phyloP scores from a whole-genome alignment of 2,113 vertebrate genomes.

The Nipponia nippon region DNA sequence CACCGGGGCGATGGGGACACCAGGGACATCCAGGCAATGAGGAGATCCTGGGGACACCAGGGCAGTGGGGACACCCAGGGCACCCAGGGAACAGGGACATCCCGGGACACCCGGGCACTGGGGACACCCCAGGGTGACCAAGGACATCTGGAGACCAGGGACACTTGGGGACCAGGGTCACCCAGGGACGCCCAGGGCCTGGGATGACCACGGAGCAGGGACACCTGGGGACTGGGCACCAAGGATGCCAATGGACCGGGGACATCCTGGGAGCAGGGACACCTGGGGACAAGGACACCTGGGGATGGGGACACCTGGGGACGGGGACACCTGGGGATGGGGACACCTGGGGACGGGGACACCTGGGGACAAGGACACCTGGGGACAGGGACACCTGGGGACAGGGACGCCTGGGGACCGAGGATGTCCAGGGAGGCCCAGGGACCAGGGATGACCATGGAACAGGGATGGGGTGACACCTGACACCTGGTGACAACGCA shows the following conservation, averaged over 20 bases:
- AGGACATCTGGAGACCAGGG: neutral
- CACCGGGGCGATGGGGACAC: neutral
- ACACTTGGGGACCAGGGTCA: neutral
- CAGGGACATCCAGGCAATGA: no score
- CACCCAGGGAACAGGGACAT: rapidly evolving
- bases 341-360: no score
- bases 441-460: neutral
- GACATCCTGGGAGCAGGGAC: neutral
- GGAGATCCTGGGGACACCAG: neutral
- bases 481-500: neutral
- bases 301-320: no score
- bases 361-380: no score
- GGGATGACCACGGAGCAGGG: neutral
- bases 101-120: neutral
- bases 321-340: no score
- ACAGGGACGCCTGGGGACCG: neutral
- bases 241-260: neutral
- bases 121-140: neutral
- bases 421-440: neutral
- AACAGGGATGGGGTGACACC: neutral
- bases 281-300: no score
- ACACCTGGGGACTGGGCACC: neutral
- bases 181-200: rapidly evolving
- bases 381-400: neutral
- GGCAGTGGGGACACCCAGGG: neutral